Percentiles rank a stretch among this genome's conserved stretches.
Evolutionary conservation across 2,113 vertebrate species (phyloP).

Genomic region (Stigmatopora nigra): DNA sequence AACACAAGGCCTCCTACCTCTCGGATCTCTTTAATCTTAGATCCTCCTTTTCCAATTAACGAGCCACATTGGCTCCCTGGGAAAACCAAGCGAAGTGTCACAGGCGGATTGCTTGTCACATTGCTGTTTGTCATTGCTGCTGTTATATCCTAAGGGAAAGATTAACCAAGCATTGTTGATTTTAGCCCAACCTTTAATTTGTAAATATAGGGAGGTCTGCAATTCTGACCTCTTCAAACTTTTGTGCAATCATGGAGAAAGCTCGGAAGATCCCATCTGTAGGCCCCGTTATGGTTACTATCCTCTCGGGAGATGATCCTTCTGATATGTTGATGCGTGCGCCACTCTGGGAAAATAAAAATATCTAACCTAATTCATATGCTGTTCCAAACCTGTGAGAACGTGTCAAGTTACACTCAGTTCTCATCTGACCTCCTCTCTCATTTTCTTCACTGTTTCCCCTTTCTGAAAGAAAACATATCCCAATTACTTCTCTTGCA

Average conservation of each 20-base stretch:
- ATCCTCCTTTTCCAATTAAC: conserved; percentile 91
- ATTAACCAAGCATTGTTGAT: conserved; percentile 43
- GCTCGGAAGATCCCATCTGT: conserved; percentile 90
- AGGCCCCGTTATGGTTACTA: conserved; percentile 88
- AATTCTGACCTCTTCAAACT: conserved; percentile 84
- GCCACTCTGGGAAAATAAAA: conserved; percentile 76
- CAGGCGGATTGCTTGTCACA: conserved; percentile 86
- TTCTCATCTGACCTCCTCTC: conserved; percentile 80
- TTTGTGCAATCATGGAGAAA: conserved; percentile 90
- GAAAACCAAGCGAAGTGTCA: conserved; percentile 85
- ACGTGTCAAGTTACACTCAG: conserved; percentile 3
- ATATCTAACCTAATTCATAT: conserved; percentile 12
- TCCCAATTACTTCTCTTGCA: background rate
- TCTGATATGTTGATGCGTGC: conserved; percentile 93
- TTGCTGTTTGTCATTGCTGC: conserved; percentile 87
- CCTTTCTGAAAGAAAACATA: conserved; percentile 76
- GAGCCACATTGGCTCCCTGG: conserved; percentile 89
- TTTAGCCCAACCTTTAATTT: background rate
- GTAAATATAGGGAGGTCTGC: background rate
- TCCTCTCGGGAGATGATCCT: conserved; percentile 87
- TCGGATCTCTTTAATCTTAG: conserved; percentile 93
- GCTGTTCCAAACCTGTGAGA: background rate
- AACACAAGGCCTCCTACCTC: conserved; percentile 70
- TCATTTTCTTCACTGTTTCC: conserved; percentile 93
- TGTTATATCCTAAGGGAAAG: conserved; percentile 77